Conservation (phyloP, 1,140 invertebrate species). For the Papilio polyxenes region DNA sequence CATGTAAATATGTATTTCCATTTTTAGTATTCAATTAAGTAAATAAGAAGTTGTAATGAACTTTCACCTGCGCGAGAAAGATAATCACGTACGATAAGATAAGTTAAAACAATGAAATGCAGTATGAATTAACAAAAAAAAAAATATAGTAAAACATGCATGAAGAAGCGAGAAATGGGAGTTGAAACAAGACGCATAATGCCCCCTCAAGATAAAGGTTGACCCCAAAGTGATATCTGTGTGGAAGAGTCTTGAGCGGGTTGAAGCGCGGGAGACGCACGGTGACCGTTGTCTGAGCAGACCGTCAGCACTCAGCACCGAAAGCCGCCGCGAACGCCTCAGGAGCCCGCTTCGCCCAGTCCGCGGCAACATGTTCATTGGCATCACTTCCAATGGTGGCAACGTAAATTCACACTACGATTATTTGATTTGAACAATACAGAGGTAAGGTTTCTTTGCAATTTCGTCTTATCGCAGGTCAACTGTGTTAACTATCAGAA, state of each 20-base stretch:
- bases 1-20: background rate
- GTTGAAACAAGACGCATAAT: slow-evolving; percentile 60
- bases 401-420: slow-evolving; percentile 78
- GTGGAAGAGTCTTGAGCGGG: slow-evolving; percentile 53
- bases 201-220: slow-evolving; percentile 59
- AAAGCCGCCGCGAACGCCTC: slow-evolving; percentile 47
- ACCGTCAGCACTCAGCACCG: slow-evolving; percentile 38
- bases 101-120: background rate
- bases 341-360: slow-evolving; percentile 37
- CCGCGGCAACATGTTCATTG: slow-evolving; percentile 76
- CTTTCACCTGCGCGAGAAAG: background rate
- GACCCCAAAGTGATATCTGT: slow-evolving; percentile 63
- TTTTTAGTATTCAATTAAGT: background rate
- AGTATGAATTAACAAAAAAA: background rate
- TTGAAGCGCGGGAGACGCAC: slow-evolving; percentile 38
- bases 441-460: slow-evolving; percentile 55
- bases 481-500: slow-evolving; percentile 42
- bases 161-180: slow-evolving; percentile 44
- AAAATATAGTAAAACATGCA: slow-evolving; percentile 20
- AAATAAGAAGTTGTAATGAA: background rate
- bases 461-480: slow-evolving; percentile 53
- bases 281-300: slow-evolving; percentile 42
- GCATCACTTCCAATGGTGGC: slow-evolving; percentile 72
- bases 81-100: background rate
- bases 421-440: slow-evolving; percentile 72